These are phyloP conservation scores for Mizuhopecten yessoensis DNA, from an alignment of 1,140 invertebrate species.

Conservation along the genomic window DNA sequence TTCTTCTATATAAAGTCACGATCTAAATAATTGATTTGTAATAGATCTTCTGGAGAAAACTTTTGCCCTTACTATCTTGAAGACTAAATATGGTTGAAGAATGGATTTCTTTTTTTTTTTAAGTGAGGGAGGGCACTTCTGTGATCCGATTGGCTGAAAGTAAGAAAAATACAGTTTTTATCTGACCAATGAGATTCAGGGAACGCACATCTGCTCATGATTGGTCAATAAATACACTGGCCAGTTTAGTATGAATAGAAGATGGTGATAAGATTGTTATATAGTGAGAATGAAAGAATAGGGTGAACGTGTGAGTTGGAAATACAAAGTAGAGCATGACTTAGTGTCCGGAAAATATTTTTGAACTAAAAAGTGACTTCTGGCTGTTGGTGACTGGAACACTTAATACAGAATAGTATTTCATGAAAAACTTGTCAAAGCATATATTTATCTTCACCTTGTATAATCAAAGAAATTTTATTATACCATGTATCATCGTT, in stretches of 20 bases:
- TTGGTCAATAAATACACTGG: background rate
- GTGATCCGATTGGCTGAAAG: background rate
- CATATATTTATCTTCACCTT: conserved; percentile 3
- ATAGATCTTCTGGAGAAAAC: background rate
- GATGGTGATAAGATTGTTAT: background rate
- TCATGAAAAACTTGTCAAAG: background rate
- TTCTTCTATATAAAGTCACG: no score
- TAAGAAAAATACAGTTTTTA: background rate
- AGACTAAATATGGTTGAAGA: background rate
- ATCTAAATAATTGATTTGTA: background rate
- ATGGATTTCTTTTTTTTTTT: background rate
- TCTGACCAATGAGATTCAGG: background rate
- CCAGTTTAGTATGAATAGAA: background rate
- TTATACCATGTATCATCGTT: background rate
- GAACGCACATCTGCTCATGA: background rate
- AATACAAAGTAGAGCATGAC: background rate
- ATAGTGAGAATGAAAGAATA: background rate
- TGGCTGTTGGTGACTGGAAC: background rate
- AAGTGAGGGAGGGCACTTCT: no score
- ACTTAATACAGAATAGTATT: background rate
- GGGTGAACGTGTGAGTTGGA: background rate
- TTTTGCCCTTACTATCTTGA: background rate
- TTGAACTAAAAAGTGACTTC: background rate
- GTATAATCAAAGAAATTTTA: background rate
- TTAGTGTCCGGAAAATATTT: background rate